A percentile compares a stretch with the other conserved stretches of the same genome.
Evolutionary conservation across 1,140 invertebrate species (phyloP).

Genomic region (Drosophila gunungcola): DNA sequence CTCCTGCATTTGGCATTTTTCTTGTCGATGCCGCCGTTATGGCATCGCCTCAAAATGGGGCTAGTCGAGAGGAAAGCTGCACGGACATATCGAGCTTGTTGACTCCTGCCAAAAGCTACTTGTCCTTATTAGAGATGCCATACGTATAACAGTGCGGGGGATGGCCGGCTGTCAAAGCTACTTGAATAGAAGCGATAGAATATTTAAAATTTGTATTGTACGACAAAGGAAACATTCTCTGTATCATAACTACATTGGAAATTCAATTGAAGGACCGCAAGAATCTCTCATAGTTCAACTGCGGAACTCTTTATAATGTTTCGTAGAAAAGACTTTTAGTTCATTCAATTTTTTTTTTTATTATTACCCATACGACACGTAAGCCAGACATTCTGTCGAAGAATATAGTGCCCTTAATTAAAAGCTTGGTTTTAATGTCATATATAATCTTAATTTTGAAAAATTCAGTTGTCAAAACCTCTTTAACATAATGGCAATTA

Average conservation of each 20-base stretch:
- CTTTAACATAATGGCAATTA: neutral
- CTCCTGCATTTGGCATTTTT: conserved; percentile 12
- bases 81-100: conserved; percentile 38
- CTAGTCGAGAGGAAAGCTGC: conserved; percentile 39
- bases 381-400: neutral
- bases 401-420: neutral
- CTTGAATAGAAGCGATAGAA: conserved; percentile 3
- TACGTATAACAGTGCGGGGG: neutral
- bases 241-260: neutral
- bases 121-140: conserved; percentile 40
- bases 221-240: neutral
- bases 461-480: neutral
- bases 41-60: conserved; percentile 54
- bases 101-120: conserved; percentile 40
- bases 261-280: neutral
- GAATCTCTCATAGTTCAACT: neutral
- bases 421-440: neutral
- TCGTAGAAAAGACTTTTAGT: no score
- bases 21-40: conserved; percentile 37
- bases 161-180: neutral
- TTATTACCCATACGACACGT: no score
- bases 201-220: neutral
- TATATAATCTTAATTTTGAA: no score
- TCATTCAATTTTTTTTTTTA: no score
- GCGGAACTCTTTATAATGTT: neutral